A percentile compares a stretch with the other conserved stretches of the same genome.
Evolutionary conservation across 2,797 vertebrate species (phyloP).

Genomic region (Ctenochaetus hawaiiensis): DNA sequence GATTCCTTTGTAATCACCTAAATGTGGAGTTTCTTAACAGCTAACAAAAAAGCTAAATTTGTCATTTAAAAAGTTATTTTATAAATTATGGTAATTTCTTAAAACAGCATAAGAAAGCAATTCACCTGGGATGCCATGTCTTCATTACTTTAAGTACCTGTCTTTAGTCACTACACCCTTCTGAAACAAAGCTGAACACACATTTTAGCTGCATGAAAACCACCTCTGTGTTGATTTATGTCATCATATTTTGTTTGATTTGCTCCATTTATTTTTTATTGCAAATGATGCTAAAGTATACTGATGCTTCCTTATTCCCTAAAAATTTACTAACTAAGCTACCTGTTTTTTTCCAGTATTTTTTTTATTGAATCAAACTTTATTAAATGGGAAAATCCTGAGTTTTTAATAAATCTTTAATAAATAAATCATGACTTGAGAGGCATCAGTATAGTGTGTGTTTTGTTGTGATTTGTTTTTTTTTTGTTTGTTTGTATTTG

Average conservation of each 20-base stretch:
- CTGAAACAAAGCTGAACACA: constrained; percentile 64
- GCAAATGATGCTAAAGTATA: constrained; percentile 25
- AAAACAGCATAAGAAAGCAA: not conserved
- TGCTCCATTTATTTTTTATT: constrained; percentile 19
- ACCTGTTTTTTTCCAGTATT: not conserved
- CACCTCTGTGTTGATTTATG: constrained; percentile 1
- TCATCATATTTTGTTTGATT: not conserved
- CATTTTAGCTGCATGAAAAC: constrained; percentile 60
- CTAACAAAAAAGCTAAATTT: not conserved
- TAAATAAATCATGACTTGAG: constrained; percentile 68
- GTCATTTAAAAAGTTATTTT: not conserved
- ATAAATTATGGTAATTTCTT: not conserved
- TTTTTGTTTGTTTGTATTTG: constrained; percentile 74
- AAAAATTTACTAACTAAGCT: not conserved
- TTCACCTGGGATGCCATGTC: constrained; percentile 44
- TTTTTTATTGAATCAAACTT: not conserved
- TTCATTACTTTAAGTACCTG: not conserved
- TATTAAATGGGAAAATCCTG: not conserved
- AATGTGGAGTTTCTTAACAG: not conserved
- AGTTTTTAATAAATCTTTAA: not conserved
- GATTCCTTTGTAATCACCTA: not conserved
- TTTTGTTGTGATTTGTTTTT: constrained; percentile 66
- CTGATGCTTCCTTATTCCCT: constrained; percentile 59
- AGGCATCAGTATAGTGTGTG: constrained; percentile 60
- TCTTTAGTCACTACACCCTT: constrained; percentile 44